Conservation (phyloP, 2,888 invertebrate genomes). For the Papilio elwesi region DNA sequence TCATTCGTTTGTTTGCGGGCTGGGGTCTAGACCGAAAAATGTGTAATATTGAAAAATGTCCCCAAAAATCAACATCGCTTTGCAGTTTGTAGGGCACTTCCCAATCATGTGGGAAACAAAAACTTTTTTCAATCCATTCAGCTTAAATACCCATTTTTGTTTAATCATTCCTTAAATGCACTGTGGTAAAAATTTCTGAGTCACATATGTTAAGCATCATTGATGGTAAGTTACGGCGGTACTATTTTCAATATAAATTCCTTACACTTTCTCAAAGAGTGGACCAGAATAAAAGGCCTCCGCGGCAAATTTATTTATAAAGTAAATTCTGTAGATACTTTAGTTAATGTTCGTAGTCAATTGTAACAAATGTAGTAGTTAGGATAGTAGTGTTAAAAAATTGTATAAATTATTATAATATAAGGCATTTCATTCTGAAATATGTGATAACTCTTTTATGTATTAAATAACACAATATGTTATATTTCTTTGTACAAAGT, state of each 20-base stretch:
- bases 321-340: neutral
- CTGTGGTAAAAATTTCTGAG: too few species aligned
- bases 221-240: neutral
- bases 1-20: too few species aligned
- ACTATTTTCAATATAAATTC: neutral
- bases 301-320: neutral
- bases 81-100: too few species aligned
- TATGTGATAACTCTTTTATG: slow-evolving; percentile 31
- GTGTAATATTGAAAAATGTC: too few species aligned
- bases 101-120: too few species aligned
- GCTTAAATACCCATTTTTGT: too few species aligned
- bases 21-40: too few species aligned
- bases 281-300: neutral
- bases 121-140: too few species aligned
- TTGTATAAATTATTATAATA: slow-evolving; percentile 4
- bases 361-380: neutral
- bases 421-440: slow-evolving; percentile 49
- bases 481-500: slow-evolving; percentile 11
- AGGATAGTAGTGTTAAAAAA: neutral
- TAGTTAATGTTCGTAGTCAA: slow-evolving; percentile 6
- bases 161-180: too few species aligned
- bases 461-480: slow-evolving; percentile 2
- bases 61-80: too few species aligned
- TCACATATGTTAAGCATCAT: too few species aligned
- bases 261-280: neutral